phyloP scores from a whole-genome alignment of 2,888 invertebrate species.

The Mythimna loreyi region DNA sequence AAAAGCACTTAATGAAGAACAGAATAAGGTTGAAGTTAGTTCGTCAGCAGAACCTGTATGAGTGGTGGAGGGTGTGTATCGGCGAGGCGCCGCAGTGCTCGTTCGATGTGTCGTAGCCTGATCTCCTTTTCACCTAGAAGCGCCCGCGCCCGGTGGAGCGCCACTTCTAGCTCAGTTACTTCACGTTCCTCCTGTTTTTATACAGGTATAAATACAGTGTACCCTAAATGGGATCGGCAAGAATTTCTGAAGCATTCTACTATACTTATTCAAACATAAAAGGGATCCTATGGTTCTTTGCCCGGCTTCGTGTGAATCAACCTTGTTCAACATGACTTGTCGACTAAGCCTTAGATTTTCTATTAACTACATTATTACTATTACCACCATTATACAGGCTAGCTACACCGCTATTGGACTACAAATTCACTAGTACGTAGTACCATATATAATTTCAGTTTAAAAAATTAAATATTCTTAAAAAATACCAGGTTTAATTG shows the following conservation, averaged over 20 bases:
- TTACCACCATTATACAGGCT: not conserved
- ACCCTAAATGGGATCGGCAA: not conserved
- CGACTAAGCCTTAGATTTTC: not conserved
- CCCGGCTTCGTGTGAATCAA: not conserved
- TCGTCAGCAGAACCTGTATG: conserved; percentile 74
- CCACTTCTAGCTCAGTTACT: conserved; percentile 95
- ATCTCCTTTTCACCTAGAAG: conserved; percentile 96
- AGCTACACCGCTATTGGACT: not conserved
- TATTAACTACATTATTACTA: not conserved
- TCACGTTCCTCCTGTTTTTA: conserved; percentile 94
- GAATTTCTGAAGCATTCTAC: not conserved
- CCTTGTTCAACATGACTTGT: not conserved
- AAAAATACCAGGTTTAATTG: no score
- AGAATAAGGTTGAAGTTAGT: conserved; percentile 16
- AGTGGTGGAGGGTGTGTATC: conserved; percentile 74
- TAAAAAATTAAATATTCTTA: no score
- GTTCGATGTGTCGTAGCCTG: conserved; percentile 94
- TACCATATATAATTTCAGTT: no score
- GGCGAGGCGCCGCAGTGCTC: conserved; percentile 93
- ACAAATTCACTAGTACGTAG: no score
- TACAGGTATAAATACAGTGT: conserved; percentile 12
- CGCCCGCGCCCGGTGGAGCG: conserved; percentile 95
- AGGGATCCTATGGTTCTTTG: no score
- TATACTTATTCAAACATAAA: not conserved
- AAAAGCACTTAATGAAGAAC: not conserved